phyloP scores from a whole-genome alignment of 2,113 vertebrate species.

The Ceyx melanurus region DNA sequence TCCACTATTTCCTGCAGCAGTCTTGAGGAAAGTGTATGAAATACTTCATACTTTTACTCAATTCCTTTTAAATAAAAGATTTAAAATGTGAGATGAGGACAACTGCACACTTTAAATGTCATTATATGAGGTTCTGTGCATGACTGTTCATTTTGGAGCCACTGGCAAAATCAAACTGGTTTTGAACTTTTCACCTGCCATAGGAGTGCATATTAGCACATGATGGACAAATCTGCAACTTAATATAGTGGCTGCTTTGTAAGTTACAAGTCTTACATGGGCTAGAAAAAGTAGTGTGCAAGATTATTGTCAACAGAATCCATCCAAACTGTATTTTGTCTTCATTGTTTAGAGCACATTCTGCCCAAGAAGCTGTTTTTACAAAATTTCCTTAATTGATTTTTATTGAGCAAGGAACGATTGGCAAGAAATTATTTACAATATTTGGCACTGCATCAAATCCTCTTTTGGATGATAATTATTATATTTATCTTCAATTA shows the following conservation, averaged over 20 bases:
- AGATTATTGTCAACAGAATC: not conserved
- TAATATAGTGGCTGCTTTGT: not conserved
- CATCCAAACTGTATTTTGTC: not conserved
- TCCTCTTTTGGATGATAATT: not conserved
- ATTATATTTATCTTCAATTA: not conserved
- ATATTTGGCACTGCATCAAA: not conserved
- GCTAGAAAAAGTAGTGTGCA: not conserved
- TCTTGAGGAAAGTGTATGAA: not conserved
- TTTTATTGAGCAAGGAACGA: not conserved
- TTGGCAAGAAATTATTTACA: not conserved
- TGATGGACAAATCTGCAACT: not conserved
- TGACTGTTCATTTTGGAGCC: not conserved
- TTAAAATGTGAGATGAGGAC: not conserved
- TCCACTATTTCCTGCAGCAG: not conserved
- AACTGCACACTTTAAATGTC: not conserved
- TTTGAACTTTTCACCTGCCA: not conserved
- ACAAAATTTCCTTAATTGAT: not conserved
- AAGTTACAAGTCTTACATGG: not conserved
- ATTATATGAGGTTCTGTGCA: not conserved
- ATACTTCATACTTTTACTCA: not conserved
- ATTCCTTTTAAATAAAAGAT: slow-evolving; percentile 1
- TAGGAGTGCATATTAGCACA: not conserved
- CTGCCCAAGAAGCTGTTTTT: not conserved
- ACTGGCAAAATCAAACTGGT: slow-evolving; percentile 4
- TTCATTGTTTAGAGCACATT: not conserved